Evolutionary conservation across 2,113 vertebrate species (phyloP), one percentile per base, ranked within the genome.

Genomic region (Reinhardtius hippoglossoides): DNA sequence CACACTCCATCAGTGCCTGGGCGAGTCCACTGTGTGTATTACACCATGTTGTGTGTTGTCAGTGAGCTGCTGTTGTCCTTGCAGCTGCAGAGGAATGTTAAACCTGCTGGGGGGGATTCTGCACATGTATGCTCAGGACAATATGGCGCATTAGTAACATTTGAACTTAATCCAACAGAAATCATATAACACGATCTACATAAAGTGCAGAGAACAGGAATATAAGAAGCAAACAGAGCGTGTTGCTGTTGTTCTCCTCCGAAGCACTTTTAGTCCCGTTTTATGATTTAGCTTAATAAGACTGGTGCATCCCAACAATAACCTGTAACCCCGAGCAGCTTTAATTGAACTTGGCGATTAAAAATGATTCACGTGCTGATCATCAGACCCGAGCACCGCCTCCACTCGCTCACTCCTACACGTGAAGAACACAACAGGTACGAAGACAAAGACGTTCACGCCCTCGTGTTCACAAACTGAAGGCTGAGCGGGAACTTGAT

Each of bases 261-360:
- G 27, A 5, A 31, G 27, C 27, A 31, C 27, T 31, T 14, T 58
- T 8, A 54, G 69, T 57, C 54, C 66, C 26, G 7, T 63, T 57
- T 82, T 64, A 66, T 63, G 61, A 82, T 71, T 85, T 65, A 74
- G 54, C 67, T 63, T 50, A 64, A 67, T 72, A 72, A 81, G 46
- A 80, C 55, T 16, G 52, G 52, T 40, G 71, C 61, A 62, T 84
- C 71, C 61, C 21, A 50, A 80, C 74, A 61, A 77, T 78, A 81
- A 83, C 40, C 64, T 61, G 24, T 67, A 65, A 68, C 64, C 75
- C 59, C 37, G 31, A 67, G 62, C 71, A 71, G 64, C 88, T 87
- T 82, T 71, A 79, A 74, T 69, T 72, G 74, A 81, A 79, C 74
- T 57, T 14, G 18, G 66, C 75, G 79, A 84, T 82, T 86, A 82